Percentiles rank a stretch among this genome's conserved stretches.
Conservation (phyloP, 2,888 invertebrate species). For the Troides oblongomaculatus region DNA sequence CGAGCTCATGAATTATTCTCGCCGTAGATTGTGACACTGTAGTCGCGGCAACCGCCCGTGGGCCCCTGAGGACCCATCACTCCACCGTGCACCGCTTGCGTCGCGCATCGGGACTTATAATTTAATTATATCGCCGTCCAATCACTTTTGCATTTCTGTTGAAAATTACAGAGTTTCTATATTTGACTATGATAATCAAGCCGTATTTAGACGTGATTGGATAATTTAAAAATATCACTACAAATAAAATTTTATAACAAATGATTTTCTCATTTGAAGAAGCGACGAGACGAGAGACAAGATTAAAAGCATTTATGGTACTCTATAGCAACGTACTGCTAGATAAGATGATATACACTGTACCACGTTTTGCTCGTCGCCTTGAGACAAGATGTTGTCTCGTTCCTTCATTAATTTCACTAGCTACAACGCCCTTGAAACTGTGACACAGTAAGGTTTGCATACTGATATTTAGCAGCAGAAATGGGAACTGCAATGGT, state of each 20-base stretch:
- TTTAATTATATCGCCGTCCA: slow-evolving; percentile 25
- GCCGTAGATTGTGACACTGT: slow-evolving; percentile 55
- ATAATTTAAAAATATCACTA: background rate
- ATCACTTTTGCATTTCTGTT: slow-evolving; percentile 17
- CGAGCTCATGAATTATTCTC: slow-evolving; percentile 70
- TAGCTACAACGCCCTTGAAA: too few species aligned
- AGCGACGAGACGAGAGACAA: too few species aligned
- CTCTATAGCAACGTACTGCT: too few species aligned
- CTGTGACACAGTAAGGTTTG: too few species aligned
- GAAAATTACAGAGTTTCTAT: background rate
- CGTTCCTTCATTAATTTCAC: too few species aligned
- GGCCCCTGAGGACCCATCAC: slow-evolving; percentile 27
- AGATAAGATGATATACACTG: too few species aligned
- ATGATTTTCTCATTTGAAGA: too few species aligned
- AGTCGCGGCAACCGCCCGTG: slow-evolving; percentile 30
- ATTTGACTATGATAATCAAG: background rate
- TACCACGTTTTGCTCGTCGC: too few species aligned
- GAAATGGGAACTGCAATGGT: too few species aligned
- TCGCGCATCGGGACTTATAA: slow-evolving; percentile 17
- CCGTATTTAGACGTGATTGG: background rate
- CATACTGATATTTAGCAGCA: too few species aligned
- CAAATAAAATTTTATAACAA: background rate
- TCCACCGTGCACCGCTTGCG: slow-evolving; percentile 10
- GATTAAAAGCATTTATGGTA: too few species aligned
- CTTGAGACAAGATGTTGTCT: too few species aligned